These are phyloP conservation scores for Ridgeia piscesae DNA, from an alignment of 1,140 invertebrate species.

Conservation along the genomic window DNA sequence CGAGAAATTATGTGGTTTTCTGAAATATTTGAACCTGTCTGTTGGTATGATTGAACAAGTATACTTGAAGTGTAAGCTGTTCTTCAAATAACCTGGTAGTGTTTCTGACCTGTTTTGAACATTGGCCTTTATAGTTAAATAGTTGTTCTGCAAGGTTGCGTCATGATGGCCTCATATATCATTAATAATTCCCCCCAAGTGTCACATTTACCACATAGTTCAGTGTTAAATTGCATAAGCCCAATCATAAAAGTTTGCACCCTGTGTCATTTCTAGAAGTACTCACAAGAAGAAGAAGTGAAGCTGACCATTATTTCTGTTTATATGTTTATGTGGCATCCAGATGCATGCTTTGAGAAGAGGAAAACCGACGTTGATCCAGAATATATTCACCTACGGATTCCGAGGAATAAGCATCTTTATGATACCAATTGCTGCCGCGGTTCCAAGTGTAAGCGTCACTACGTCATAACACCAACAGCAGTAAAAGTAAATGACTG, in stretches of 20 bases:
- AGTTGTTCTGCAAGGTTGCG: too few species aligned
- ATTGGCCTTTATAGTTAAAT: too few species aligned
- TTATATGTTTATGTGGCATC: background rate
- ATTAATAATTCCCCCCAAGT: background rate
- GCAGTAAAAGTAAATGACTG: background rate
- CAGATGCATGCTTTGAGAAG: conserved; percentile 24
- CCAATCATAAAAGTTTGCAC: too few species aligned
- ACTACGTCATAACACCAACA: background rate
- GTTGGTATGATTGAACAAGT: too few species aligned
- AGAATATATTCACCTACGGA: conserved; percentile 67
- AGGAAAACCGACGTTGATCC: conserved; percentile 61
- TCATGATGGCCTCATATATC: background rate
- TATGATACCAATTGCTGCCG: conserved; percentile 72
- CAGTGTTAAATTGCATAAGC: background rate
- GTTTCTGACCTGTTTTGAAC: too few species aligned
- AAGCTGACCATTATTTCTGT: too few species aligned
- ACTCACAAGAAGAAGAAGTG: conserved; percentile 23
- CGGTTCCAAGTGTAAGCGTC: conserved; percentile 56
- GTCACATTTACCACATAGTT: background rate
- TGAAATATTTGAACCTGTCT: too few species aligned
- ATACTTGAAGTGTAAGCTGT: too few species aligned
- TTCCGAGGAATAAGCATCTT: conserved; percentile 68
- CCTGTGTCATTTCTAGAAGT: too few species aligned
- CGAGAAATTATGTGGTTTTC: too few species aligned
- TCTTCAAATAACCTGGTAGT: too few species aligned